Base-by-base conservation (phyloP, 2,888 invertebrate genomes). In the Pyralis farinalis region DNA sequence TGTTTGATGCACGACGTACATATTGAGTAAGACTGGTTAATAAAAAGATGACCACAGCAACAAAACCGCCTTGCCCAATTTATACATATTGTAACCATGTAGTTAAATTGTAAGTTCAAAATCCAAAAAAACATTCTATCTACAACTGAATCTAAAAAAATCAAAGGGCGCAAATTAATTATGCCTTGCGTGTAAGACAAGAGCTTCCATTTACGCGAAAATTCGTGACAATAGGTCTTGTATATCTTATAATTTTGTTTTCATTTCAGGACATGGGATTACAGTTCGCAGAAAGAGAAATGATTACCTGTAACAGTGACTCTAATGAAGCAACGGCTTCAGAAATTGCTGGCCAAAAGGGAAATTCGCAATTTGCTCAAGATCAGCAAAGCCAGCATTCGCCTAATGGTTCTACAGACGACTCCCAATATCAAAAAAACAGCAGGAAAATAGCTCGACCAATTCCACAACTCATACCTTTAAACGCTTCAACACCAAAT, bases 381-480 rank as follows among this genome's bases (percentile, higher is more conserved):
- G 63, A 72, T 44, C 36, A 37, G n/a, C 63, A 56, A 37, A 66
- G 56, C 20, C 71, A 67, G 40, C 59, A 58, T 6, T 72, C 74
- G 21, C 70, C 68, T 2, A 63, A 55, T 37, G 55, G 57, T 22
- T 52, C 62, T 30, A 53, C 60, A 27, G 81, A 83, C 42, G 85
- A 82, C 31, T 46, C 55, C 7, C 81, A 67, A 50, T 57, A 50
- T 39, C 64, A 74, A 4, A 83, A 77, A 60, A 77, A 77, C 42
- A 70, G 51, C 49, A 74, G 71, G 53, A 86, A 78, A 57, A 64
- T 71, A 34, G 79, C 91, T 7, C 86, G 94, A 38, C 95, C 95
- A 0, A 91, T 94, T 52, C 95, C 95, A 36, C 94, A 94, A 71
- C 90, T 95, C 33, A 95, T 95, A 68, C 95, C 95, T 3, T 91